These are phyloP conservation scores for Epizoanthus ramosus DNA, from an alignment of 92 coral and sea anemone genomes.

Conservation along the genomic window DNA sequence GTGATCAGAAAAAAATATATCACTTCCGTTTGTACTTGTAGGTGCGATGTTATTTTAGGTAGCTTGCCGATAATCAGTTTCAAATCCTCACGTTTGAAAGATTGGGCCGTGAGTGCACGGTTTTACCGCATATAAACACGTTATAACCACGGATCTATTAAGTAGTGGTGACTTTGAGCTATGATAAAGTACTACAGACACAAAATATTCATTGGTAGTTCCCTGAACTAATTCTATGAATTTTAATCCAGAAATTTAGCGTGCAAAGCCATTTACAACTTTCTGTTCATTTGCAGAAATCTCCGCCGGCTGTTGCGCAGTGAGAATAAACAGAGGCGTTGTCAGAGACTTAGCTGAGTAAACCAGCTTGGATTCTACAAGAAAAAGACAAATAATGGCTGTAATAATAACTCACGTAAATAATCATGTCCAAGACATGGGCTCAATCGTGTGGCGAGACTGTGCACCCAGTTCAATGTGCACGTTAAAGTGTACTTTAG, in stretches of 20 bases:
- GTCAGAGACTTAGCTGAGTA: slow-evolving; percentile 22
- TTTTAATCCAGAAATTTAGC: background rate
- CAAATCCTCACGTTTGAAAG: background rate
- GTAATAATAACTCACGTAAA: background rate
- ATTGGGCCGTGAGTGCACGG: background rate
- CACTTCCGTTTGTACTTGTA: slow-evolving; percentile 7
- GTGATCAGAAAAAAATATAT: background rate
- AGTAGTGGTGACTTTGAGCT: background rate
- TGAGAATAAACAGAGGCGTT: slow-evolving; percentile 38
- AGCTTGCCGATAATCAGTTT: background rate
- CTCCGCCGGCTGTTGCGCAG: slow-evolving; percentile 36
- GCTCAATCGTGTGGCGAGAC: background rate
- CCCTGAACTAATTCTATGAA: too few species aligned
- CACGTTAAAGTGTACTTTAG: slow-evolving; percentile 22
- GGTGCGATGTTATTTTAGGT: background rate
- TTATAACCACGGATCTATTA: background rate
- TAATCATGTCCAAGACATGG: slow-evolving; percentile 33
- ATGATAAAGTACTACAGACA: too few species aligned
- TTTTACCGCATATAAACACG: background rate
- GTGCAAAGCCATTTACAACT: background rate
- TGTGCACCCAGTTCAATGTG: background rate
- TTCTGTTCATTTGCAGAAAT: slow-evolving; percentile 27
- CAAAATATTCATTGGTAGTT: too few species aligned
- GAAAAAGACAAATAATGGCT: background rate
- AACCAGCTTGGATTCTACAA: background rate